Evolutionary conservation across 1,140 invertebrate species (phyloP), one percentile per base, ranked within the genome.

Genomic region (Orius laevigatus): DNA sequence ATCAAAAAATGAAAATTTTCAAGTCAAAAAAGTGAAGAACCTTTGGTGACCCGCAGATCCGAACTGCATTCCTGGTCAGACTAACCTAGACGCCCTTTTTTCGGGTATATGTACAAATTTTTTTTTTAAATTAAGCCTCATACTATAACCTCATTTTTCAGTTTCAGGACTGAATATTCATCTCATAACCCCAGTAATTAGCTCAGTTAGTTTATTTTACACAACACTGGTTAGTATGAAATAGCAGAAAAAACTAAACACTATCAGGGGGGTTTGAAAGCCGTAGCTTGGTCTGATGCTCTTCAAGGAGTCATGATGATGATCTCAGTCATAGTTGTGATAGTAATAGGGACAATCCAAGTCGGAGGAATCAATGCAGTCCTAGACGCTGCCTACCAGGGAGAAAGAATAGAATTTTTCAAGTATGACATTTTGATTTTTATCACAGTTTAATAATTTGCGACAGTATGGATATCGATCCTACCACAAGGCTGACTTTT

Each of bases 241-340:
- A 25, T n/a, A n/a, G n/a, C n/a, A n/a, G n/a, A n/a, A n/a, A n/a
- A n/a, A n/a, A n/a, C n/a, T n/a, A n/a, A n/a, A n/a, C n/a, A 20
- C 19, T 16, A 51, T 25, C 63, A 71, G 75, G 75, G 79, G 53
- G 79, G 79, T 35, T 68, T 84, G 16, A 73, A 74, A 61, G 85
- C 86, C 6, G 85, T 90, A 3, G 76, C 90, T 40, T 84, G 81
- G 76, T 85, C 85, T 2, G 86, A 90, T 59, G 76, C 81, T 1
- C 75, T 87, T 61, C 86, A 91, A 66, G 77, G 81, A 0, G 64
- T 74, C 12, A 70, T 89, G 1, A 90, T 89, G 81, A 76, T 86
- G 39, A 64, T 74, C 1, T 80, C 78, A 0, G 72, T 82, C n/a
- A 36, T 82, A 6, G 66, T 74, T 5, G 75, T 87, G 8, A 72